Conservation (phyloP, 2,888 invertebrate genomes). For the Ctena decussata region DNA sequence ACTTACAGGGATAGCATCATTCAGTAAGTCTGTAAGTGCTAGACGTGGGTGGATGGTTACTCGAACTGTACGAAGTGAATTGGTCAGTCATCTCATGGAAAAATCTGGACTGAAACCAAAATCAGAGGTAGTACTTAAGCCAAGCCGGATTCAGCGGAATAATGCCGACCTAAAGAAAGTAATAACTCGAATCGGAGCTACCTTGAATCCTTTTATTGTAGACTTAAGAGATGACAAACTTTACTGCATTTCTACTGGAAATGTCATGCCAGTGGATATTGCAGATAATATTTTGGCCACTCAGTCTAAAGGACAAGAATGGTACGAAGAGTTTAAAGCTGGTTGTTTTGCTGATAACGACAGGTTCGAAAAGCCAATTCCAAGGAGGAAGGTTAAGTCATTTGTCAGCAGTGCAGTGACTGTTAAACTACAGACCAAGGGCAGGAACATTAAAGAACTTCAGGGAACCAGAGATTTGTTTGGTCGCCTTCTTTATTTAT, state of each 20-base stretch:
- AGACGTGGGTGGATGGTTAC: constrained; percentile 27
- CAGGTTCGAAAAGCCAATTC: constrained; percentile 51
- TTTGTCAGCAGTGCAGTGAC: constrained; percentile 24
- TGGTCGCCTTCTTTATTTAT: constrained; percentile 35
- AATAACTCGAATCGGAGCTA: neutral
- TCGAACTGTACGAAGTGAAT: neutral
- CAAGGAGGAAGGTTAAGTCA: constrained; percentile 41
- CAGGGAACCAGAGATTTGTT: constrained; percentile 40
- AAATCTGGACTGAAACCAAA: neutral
- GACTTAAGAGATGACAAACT: neutral
- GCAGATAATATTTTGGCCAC: neutral
- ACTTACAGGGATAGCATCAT: constrained; percentile 18
- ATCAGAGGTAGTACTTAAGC: neutral
- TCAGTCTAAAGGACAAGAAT: neutral
- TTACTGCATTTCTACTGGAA: constrained; percentile 37
- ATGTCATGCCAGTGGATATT: constrained; percentile 10
- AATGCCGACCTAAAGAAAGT: constrained; percentile 14
- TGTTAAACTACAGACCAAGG: neutral
- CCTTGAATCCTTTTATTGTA: constrained; percentile 24
- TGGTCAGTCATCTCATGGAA: neutral
- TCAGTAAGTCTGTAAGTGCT: neutral
- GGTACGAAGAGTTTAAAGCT: constrained; percentile 36
- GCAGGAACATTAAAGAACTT: constrained; percentile 8
- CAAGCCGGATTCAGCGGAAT: neutral
- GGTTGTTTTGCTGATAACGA: constrained; percentile 28